Evolutionary conservation across 2,888 invertebrate genomes (phyloP).

Genomic region (Meghimatium bilineatum): DNA sequence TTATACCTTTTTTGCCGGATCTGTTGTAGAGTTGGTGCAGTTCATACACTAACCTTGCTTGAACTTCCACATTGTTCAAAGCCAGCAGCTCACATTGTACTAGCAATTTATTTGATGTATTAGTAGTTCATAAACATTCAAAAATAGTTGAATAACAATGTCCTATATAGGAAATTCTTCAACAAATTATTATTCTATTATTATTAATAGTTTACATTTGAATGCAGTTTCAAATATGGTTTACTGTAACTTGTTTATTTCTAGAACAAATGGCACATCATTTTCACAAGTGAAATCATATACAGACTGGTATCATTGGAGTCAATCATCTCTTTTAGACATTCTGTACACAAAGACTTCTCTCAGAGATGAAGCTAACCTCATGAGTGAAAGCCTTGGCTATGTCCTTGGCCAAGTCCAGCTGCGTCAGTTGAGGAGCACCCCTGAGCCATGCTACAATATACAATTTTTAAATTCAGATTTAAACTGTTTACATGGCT

Average conservation of each 20-base stretch:
- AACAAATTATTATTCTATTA: no score
- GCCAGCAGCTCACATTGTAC: no score
- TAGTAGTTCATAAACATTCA: no score
- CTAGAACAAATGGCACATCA: slow-evolving; percentile 33
- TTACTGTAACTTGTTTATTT: background rate
- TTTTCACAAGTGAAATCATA: slow-evolving; percentile 24
- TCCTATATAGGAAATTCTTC: no score
- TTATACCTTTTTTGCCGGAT: no score
- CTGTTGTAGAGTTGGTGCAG: no score
- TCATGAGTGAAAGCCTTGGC: slow-evolving; percentile 10
- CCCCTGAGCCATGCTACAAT: slow-evolving; percentile 54
- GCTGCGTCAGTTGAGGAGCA: slow-evolving; percentile 67
- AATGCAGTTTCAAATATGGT: no score
- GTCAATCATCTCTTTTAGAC: slow-evolving; percentile 62
- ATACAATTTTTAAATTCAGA: slow-evolving; percentile 43
- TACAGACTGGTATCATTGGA: slow-evolving; percentile 66
- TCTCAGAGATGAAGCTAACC: background rate
- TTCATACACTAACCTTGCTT: no score
- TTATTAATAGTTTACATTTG: background rate
- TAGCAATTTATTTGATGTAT: no score
- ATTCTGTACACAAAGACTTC: slow-evolving; percentile 51
- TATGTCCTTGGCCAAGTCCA: slow-evolving; percentile 69
- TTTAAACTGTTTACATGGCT: slow-evolving; percentile 53
- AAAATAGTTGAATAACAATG: no score
- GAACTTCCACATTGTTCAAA: no score